These are phyloP conservation scores for Macropis europaea DNA, from an alignment of 2,888 invertebrate species.

Conservation along the genomic window DNA sequence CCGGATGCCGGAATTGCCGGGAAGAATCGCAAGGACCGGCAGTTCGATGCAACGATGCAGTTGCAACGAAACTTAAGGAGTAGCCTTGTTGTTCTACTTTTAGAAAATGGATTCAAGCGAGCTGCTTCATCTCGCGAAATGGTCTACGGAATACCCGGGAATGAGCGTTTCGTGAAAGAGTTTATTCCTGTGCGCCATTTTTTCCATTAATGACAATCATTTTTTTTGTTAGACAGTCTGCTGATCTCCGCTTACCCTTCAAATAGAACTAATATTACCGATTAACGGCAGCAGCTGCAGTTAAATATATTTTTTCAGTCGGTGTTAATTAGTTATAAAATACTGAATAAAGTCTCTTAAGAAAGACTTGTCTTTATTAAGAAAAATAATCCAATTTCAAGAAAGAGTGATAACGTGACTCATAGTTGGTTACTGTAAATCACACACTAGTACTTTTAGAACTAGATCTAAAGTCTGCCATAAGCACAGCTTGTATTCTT, in stretches of 20 bases:
- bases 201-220: background rate
- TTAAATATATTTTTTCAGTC: too few species aligned
- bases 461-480: too few species aligned
- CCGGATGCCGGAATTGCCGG: background rate
- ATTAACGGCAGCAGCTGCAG: too few species aligned
- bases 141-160: background rate
- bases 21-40: background rate
- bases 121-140: conserved; percentile 10
- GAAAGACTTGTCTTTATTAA: too few species aligned
- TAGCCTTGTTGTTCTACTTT: conserved; percentile 17
- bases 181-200: background rate
- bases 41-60: background rate
- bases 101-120: conserved; percentile 11
- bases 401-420: too few species aligned
- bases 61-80: conserved; percentile 7
- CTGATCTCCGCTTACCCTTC: background rate
- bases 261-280: background rate
- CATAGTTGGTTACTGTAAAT: too few species aligned
- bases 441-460: too few species aligned
- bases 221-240: background rate
- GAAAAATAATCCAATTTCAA: too few species aligned
- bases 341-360: too few species aligned
- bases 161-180: background rate
- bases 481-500: too few species aligned
- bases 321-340: too few species aligned